Evolutionary conservation across 2,113 vertebrate species (phyloP), one percentile per base, ranked within the genome.

Genomic region (Saccopteryx leptura): DNA sequence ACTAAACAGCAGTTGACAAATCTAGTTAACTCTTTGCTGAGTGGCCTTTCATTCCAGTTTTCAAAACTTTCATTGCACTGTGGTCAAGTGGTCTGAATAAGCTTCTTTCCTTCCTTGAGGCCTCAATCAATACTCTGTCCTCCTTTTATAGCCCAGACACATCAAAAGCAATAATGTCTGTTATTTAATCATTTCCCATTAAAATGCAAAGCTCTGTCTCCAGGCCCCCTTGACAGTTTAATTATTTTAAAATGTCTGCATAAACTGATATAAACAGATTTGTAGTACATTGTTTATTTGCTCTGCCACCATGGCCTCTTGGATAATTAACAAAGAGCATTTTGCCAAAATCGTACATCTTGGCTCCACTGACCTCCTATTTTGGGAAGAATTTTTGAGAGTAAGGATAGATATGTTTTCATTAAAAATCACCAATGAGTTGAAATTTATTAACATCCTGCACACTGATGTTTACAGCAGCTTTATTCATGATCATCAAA

Each of bases 201-300:
- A 96, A 96, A 97, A 96, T 95, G 14, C 83, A 97, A 97, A 79
- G 90, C 81, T 89, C 85, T 86, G 91, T 78, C 96, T 97, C 81
- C 5, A 0, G 79, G 92, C 76, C 23, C 76, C 76, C 66, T 97
- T 96, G 85, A 94, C 93, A 94, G 54, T 95, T 97, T 89, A 96
- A 97, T 98, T 97, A 95, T 97, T 96, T 97, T 50, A 61, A 95
- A 96, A 97, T 91, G 94, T 97, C 94, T 90, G 95, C 85, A 88
- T 81, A 95, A 97, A 75, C 71, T 0, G 4, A 81, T 89, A 28
- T 88, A 95, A 96, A 97, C 88, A 97, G 91, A 92, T 97, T 94
- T 90, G 84, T 92, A 81, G 71, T 54, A 69, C 61, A 86, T 2
- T 95, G 92, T 88, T 95, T 74, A 86, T 74, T 91, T 61, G 82